Conservation (phyloP, 2,888 invertebrate genomes). For the Formica aserva region DNA sequence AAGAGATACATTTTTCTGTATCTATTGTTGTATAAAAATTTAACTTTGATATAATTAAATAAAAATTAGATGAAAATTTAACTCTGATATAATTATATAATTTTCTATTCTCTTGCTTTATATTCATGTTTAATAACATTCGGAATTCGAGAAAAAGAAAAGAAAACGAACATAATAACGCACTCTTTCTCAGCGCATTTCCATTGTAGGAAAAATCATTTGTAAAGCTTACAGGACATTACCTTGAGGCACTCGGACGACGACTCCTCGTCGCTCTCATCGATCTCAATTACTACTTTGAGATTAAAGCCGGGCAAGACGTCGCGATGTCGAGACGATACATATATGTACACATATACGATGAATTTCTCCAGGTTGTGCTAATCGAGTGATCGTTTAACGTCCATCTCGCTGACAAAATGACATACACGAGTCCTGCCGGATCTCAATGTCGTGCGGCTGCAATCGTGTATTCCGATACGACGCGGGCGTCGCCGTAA, state of each 20-base stretch:
- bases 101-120: not conserved
- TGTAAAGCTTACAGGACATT: constrained; percentile 45
- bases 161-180: constrained; percentile 29
- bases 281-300: constrained; percentile 42
- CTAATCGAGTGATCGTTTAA: constrained; percentile 50
- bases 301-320: constrained; percentile 29
- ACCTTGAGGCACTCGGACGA: constrained; percentile 23
- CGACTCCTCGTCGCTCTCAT: constrained; percentile 47
- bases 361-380: constrained; percentile 29
- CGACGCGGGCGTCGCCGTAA: not conserved
- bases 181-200: not conserved
- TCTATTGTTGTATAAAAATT: not conserved
- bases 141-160: not conserved
- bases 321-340: constrained; percentile 17
- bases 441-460: constrained; percentile 11
- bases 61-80: not conserved
- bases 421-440: constrained; percentile 43
- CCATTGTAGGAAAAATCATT: constrained; percentile 28
- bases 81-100: not conserved
- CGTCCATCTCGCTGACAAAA: constrained; percentile 41
- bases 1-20: not conserved
- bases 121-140: constrained; percentile 15
- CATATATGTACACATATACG: constrained; percentile 13
- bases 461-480: not conserved
- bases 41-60: not conserved